These are phyloP conservation scores for Ictalurus furcatus DNA, from an alignment of 2,113 vertebrate species.

Conservation along the genomic window DNA sequence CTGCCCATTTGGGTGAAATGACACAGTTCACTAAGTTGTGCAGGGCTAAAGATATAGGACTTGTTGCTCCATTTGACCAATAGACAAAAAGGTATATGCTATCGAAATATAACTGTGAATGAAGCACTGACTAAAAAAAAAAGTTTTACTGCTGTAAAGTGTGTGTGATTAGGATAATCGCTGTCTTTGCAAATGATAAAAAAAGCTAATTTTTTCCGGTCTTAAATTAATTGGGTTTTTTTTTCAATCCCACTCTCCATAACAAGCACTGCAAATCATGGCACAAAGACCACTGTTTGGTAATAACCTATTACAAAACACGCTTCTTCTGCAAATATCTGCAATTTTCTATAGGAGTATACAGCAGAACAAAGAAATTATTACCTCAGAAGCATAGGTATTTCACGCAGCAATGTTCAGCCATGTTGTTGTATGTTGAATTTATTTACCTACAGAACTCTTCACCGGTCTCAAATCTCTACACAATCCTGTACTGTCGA, in stretches of 20 bases:
- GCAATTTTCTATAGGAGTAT: not conserved
- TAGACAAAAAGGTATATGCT: too few species aligned
- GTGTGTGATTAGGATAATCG: not conserved
- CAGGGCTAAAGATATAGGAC: not conserved
- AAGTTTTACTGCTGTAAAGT: not conserved
- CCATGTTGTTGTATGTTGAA: not conserved
- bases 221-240: too few species aligned
- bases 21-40: not conserved
- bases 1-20: not conserved
- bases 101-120: not conserved
- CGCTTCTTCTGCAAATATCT: not conserved
- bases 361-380: not conserved
- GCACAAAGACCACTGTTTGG: not conserved
- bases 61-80: not conserved
- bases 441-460: not conserved
- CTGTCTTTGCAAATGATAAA: not conserved
- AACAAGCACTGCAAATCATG: not conserved
- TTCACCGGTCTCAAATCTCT: not conserved
- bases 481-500: not conserved
- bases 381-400: not conserved
- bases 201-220: not conserved
- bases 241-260: too few species aligned
- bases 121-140: not conserved
- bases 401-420: not conserved
- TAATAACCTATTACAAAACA: not conserved